These are phyloP conservation scores for Odiellus spinosus DNA, from an alignment of 2,888 invertebrate species.

Conservation along the genomic window DNA sequence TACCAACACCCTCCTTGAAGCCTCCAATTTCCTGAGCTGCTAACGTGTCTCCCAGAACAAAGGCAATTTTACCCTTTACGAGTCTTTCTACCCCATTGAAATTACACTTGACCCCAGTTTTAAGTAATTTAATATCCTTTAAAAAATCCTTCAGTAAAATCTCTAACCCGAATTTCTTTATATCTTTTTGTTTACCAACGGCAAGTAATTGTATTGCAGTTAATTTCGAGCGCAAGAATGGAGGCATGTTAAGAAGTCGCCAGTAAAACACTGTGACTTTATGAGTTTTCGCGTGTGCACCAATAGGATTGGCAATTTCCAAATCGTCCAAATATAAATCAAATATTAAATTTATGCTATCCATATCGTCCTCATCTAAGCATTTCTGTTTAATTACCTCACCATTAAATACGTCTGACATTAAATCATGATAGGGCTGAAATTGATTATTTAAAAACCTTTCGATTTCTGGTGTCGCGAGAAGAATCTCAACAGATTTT, in stretches of 20 bases:
- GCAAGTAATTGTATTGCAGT: slow-evolving; percentile 1
- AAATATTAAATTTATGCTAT: not conserved
- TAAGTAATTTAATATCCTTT: not conserved
- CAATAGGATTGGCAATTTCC: slow-evolving; percentile 5
- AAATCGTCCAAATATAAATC: slow-evolving; percentile 2
- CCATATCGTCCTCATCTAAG: not conserved
- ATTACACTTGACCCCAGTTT: not conserved
- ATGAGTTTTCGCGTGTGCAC: slow-evolving; percentile 1
- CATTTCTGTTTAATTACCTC: not conserved
- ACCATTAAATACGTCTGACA: slow-evolving; percentile 5
- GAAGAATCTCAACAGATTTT: not conserved
- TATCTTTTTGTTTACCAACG: not conserved
- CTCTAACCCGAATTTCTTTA: slow-evolving; percentile 1
- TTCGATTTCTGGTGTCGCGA: slow-evolving; percentile 1
- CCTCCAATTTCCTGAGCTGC: slow-evolving; percentile 5
- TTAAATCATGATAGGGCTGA: not conserved
- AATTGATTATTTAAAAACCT: not conserved
- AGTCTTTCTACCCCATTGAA: not conserved
- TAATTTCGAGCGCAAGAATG: slow-evolving; percentile 3
- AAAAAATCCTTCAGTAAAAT: slow-evolving; percentile 1
- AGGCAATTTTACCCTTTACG: not conserved
- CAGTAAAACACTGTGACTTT: slow-evolving; percentile 4
- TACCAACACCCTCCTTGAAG: slow-evolving; percentile 4
- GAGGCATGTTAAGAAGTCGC: slow-evolving; percentile 5
- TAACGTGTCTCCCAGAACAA: slow-evolving; percentile 4